Evolutionary conservation across 2,888 invertebrate species (phyloP).

Genomic region (Microchrysa polita): DNA sequence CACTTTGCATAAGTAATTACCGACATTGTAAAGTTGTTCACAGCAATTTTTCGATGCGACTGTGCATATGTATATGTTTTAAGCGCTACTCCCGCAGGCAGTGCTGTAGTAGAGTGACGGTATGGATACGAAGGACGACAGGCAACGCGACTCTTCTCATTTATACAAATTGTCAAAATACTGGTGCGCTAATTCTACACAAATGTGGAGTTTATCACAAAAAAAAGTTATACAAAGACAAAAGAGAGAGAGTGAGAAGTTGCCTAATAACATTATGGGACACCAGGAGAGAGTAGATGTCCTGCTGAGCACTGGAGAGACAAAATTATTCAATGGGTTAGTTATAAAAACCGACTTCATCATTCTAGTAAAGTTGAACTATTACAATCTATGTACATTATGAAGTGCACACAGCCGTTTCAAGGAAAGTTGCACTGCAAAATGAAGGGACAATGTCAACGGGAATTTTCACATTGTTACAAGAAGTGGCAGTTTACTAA

Average conservation of each 20-base stretch:
- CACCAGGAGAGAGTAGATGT: not conserved
- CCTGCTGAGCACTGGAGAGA: not conserved
- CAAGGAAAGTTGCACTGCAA: too few species aligned
- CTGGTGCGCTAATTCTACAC: not conserved
- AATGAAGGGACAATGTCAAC: too few species aligned
- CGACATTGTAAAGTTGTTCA: not conserved
- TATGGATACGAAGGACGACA: not conserved
- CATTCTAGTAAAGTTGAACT: too few species aligned
- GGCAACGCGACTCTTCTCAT: not conserved
- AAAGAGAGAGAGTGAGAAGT: not conserved
- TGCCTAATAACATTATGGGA: not conserved
- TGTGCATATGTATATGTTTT: too few species aligned
- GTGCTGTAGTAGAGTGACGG: not conserved
- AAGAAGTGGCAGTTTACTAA: too few species aligned
- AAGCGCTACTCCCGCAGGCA: not conserved
- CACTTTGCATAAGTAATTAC: conserved; percentile 42
- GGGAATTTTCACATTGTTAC: too few species aligned
- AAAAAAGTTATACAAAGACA: not conserved
- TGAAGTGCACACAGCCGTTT: too few species aligned
- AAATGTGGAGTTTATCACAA: not conserved
- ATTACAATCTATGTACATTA: too few species aligned
- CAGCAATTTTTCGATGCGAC: too few species aligned
- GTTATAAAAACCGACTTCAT: too few species aligned
- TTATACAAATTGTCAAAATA: conserved; percentile 1
- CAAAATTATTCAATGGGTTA: not conserved